These are phyloP conservation scores for Cranoglanis bouderius DNA, from an alignment of 2,113 vertebrate genomes.

Conservation along the genomic window DNA sequence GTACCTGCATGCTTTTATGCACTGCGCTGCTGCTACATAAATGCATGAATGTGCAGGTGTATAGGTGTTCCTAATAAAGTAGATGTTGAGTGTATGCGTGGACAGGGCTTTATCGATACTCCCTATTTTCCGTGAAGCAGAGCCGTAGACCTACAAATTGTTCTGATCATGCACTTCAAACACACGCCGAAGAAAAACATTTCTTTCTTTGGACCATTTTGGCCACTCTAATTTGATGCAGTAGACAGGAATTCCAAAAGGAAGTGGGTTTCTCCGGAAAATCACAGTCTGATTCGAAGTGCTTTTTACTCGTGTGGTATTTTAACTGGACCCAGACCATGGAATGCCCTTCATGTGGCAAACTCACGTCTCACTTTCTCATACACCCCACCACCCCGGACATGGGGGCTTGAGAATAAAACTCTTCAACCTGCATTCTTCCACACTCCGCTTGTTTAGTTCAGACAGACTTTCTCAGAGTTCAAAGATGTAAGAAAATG, in stretches of 20 bases:
- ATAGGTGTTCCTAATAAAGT: background rate
- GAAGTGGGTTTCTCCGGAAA: conserved; percentile 1
- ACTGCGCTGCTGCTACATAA: background rate
- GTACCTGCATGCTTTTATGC: background rate
- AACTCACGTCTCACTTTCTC: conserved; percentile 25
- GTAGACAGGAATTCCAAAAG: conserved; percentile 37
- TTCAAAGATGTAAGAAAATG: conserved; percentile 9
- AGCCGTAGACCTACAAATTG: background rate
- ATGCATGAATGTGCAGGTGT: background rate
- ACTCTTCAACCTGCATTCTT: conserved; percentile 3
- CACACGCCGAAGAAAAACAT: background rate
- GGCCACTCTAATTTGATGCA: background rate
- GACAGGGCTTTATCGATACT: background rate
- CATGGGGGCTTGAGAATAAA: conserved; percentile 22
- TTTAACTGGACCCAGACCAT: conserved; percentile 36
- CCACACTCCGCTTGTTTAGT: conserved; percentile 14
- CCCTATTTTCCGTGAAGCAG: background rate
- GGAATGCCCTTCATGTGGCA: conserved; percentile 47
- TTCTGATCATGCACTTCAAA: background rate
- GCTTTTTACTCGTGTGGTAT: conserved; percentile 29
- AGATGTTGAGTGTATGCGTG: too few species aligned
- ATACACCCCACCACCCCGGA: background rate
- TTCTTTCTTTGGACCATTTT: background rate
- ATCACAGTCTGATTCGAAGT: background rate
- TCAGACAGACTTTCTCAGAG: conserved; percentile 12